Conservation (phyloP, 1,140 invertebrate genomes). For the Samia ricini region DNA sequence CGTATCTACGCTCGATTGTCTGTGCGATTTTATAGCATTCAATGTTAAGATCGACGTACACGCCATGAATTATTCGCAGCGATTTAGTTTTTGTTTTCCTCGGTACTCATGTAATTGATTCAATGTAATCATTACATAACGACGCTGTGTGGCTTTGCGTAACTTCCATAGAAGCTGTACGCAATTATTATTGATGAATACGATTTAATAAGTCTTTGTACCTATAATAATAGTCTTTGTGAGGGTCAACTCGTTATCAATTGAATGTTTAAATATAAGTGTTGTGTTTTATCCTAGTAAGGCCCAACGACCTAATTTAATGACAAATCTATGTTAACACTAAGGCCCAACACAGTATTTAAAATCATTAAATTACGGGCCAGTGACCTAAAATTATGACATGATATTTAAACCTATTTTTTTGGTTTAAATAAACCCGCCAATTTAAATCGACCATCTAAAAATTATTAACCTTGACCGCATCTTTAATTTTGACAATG, state of each 20-base stretch:
- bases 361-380: too few relatives aligned
- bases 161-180: conserved; percentile 9
- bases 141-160: conserved; percentile 45
- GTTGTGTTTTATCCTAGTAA: too few relatives aligned
- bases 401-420: too few relatives aligned
- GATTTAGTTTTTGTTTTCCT: conserved; percentile 43
- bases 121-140: conserved; percentile 52
- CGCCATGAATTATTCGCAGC: conserved; percentile 58
- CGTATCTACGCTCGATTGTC: conserved; percentile 63
- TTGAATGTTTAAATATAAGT: too few relatives aligned
- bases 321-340: too few relatives aligned
- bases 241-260: neutral
- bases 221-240: neutral
- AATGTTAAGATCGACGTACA: conserved; percentile 62
- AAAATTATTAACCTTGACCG: too few relatives aligned
- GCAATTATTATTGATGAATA: neutral
- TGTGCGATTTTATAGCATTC: conserved; percentile 69
- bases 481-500: too few relatives aligned
- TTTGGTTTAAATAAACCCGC: too few relatives aligned
- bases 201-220: neutral
- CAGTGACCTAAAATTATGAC: too few relatives aligned
- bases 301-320: too few relatives aligned
- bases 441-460: too few relatives aligned
- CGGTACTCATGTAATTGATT: conserved; percentile 49
- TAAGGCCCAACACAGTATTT: too few relatives aligned